A percentile compares a stretch with the other conserved stretches of the same genome.
phyloP scores from a whole-genome alignment of 2,113 vertebrate species.

The Actenoides lindsayi region DNA sequence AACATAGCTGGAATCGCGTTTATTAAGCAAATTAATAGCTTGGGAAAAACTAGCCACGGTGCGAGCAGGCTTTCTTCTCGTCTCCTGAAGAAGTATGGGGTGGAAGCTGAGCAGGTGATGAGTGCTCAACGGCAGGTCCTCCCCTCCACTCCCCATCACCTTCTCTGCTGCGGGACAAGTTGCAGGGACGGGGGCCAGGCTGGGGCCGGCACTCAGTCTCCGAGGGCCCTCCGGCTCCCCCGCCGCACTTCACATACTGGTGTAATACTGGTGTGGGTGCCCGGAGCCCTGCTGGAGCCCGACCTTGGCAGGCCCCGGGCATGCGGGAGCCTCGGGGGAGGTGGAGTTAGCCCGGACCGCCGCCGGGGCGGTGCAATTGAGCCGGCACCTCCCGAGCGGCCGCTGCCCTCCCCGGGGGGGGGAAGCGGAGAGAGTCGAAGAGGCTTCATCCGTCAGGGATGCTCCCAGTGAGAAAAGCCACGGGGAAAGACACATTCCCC shows the following conservation, averaged over 20 bases:
- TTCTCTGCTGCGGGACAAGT: background rate
- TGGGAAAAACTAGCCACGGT: background rate
- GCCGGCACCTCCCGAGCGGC: background rate
- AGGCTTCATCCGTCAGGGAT: background rate
- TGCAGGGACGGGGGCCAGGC: background rate
- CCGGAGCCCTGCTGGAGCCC: background rate
- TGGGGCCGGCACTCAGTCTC: background rate
- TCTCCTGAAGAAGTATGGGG: background rate
- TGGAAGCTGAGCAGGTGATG: background rate
- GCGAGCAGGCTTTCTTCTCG: background rate
- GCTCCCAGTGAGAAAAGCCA: background rate
- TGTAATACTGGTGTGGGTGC: background rate
- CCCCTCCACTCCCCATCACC: accelerated
- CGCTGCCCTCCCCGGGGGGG: background rate
- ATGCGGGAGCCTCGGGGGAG: background rate
- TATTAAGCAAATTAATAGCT: constrained; percentile 37
- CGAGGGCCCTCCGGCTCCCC: background rate
- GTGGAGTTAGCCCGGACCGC: background rate
- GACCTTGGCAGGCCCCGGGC: background rate
- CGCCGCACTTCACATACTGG: accelerated
- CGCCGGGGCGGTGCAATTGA: background rate
- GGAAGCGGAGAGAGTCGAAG: background rate
- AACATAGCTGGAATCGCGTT: background rate
- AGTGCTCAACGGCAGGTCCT: accelerated
- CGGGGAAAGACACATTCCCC: background rate